Percentiles rank a stretch among this genome's conserved stretches.
Evolutionary conservation across 2,113 vertebrate species (phyloP).

Genomic region (Ctenodactylus gundi): DNA sequence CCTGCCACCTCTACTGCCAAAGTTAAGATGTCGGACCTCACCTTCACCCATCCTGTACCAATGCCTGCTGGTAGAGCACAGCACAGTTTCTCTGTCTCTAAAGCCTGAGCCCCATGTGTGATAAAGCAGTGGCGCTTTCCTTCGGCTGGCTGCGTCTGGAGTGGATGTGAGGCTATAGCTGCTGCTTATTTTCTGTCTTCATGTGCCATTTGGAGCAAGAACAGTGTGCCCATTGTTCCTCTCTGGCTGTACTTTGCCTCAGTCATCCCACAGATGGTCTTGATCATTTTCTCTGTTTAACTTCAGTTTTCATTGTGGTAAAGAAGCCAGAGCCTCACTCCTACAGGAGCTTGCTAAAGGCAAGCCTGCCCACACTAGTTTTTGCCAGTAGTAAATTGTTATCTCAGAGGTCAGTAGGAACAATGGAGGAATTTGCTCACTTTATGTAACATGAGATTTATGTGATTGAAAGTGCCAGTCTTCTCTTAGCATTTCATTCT

Average conservation of each 20-base stretch:
- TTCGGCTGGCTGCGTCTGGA: background rate
- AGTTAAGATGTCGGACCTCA: background rate
- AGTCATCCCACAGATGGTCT: background rate
- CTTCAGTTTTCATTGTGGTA: background rate
- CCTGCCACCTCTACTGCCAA: no score
- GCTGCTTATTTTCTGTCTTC: background rate
- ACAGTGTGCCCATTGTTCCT: background rate
- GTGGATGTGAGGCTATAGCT: background rate
- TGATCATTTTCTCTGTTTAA: slow-evolving; percentile 4
- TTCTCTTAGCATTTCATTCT: slow-evolving; percentile 68
- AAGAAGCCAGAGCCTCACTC: background rate
- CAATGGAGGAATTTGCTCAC: slow-evolving; percentile 57
- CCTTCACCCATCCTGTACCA: background rate
- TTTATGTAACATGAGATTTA: slow-evolving; percentile 67
- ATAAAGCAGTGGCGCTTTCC: background rate
- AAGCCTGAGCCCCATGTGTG: rapidly evolving
- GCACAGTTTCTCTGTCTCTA: rapidly evolving
- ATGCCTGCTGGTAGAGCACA: background rate
- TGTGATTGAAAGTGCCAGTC: slow-evolving; percentile 65
- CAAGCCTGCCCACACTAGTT: background rate
- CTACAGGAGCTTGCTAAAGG: background rate
- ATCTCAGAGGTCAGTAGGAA: slow-evolving; percentile 62
- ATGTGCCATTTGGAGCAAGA: background rate
- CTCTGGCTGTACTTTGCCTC: background rate
- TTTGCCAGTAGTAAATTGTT: slow-evolving; percentile 48